Evolutionary conservation across 2,113 vertebrate genomes (phyloP), one percentile per base, ranked within the genome.

Genomic region (Campylomormyrus numenius): DNA sequence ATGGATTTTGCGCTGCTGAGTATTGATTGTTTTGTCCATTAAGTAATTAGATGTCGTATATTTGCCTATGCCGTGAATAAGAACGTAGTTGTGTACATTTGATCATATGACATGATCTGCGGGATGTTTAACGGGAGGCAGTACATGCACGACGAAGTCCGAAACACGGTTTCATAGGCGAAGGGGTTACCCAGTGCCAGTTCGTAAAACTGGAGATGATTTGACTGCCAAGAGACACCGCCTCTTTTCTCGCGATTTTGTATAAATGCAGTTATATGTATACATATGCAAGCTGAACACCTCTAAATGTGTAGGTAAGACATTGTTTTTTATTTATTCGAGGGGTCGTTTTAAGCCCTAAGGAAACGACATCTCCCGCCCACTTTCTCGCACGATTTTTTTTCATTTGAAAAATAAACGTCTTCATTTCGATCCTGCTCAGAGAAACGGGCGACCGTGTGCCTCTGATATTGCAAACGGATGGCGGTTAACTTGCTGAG

Each of bases 1-100:
- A 80, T 42, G 35, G 62, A 70, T 70, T 70, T 70, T 31, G 13
- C 74, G 5, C 74, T 80, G 17, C 74, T 42, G 74, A 42, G 35
- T 80, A 80, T 80, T 80, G 74, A 80, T 42, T 80, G 74, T 35
- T 80, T 42, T 80, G n/a, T 80, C 74, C 74, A 80, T 80, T 80
- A 80, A 80, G 74, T 39, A 80, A 80, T 80, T 80, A 80, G 15
- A 80, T 39, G 15, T 39, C 35, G 17, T 77, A 35, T 39, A 35
- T 39, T 17, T 7, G 53, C 53, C 19, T 56, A 66, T 66, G 62
- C n/a, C n/a, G 62, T 70, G 10, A 70, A 31, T 70, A 70, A 70
- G 27, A 70, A 5, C 62, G 62, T 27, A 70, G 10, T 70, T 70
- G 3, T 70, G 3, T 31, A 21, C 10, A 80, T 42, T 80, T 80